phyloP scores from a whole-genome alignment of 92 coral and sea anemone genomes.

The Palythoa grandiflora region DNA sequence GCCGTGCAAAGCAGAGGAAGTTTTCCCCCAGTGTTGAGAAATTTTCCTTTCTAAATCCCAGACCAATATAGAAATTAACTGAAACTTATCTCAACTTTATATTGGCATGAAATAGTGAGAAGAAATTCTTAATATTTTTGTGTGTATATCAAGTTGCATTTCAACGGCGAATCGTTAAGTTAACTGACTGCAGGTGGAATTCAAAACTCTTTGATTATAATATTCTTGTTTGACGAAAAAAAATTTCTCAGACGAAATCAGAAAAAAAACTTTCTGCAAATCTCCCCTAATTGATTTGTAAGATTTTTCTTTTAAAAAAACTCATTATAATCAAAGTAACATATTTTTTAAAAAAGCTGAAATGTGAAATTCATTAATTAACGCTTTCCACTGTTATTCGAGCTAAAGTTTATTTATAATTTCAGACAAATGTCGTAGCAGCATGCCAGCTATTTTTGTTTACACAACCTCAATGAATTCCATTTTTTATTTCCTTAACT shows the following conservation, averaged over 20 bases:
- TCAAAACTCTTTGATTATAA: not conserved
- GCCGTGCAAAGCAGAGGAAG: not conserved
- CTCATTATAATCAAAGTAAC: not conserved
- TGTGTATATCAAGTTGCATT: not conserved
- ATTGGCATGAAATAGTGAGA: slow-evolving; percentile 29
- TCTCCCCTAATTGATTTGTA: not conserved
- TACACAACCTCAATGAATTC: slow-evolving; percentile 29
- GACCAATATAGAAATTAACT: slow-evolving; percentile 36
- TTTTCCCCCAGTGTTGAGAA: not conserved
- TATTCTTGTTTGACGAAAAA: not conserved
- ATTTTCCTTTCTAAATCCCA: slow-evolving; percentile 15
- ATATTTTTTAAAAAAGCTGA: not conserved
- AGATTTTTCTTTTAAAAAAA: not conserved
- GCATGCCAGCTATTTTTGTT: slow-evolving; percentile 44
- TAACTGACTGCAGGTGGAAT: not conserved
- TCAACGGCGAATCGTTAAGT: slow-evolving; percentile 9
- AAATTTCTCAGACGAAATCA: not conserved
- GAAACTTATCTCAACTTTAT: slow-evolving; percentile 3
- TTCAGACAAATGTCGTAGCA: slow-evolving; percentile 8
- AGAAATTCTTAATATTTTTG: slow-evolving; percentile 28
- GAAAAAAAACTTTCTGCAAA: not conserved
- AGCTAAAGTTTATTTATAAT: not conserved
- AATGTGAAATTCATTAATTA: not conserved
- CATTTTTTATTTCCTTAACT: slow-evolving; percentile 49
- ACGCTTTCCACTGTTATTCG: not conserved